These are phyloP conservation scores for Ophonus ardosiacus DNA, from an alignment of 2,888 invertebrate genomes.

Conservation along the genomic window DNA sequence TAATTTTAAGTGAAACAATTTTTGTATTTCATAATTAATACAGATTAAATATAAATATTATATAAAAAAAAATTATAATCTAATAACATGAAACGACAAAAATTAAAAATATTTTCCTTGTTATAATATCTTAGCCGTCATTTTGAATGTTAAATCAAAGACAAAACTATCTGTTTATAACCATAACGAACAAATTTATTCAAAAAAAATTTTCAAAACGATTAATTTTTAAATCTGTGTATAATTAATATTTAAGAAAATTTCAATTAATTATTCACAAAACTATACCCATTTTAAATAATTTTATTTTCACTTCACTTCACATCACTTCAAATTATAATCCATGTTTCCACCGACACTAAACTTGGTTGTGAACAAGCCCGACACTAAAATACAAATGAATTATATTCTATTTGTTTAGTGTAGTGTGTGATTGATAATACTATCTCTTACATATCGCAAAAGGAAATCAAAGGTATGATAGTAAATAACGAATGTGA, in stretches of 20 bases:
- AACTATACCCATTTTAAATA: constrained; percentile 29
- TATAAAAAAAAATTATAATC: too few relatives aligned
- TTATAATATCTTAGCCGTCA: too few relatives aligned
- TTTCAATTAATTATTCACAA: background rate
- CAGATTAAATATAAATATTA: too few relatives aligned
- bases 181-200: too few relatives aligned
- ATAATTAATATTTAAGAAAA: too few relatives aligned
- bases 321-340: background rate
- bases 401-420: background rate
- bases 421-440: constrained; percentile 27
- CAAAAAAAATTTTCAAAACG: background rate
- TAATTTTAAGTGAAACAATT: too few relatives aligned
- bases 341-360: background rate
- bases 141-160: too few relatives aligned
- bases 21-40: too few relatives aligned
- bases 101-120: too few relatives aligned
- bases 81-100: too few relatives aligned
- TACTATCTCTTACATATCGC: constrained; percentile 30
- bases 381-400: background rate
- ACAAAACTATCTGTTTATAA: too few relatives aligned
- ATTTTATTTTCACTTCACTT: background rate
- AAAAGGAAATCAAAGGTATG: constrained; percentile 15
- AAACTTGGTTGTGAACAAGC: constrained; percentile 1
- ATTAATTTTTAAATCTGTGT: background rate
- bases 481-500: background rate